These are phyloP conservation scores for Cosmopolites sordidus DNA, from an alignment of 2,888 invertebrate species.

Conservation along the genomic window DNA sequence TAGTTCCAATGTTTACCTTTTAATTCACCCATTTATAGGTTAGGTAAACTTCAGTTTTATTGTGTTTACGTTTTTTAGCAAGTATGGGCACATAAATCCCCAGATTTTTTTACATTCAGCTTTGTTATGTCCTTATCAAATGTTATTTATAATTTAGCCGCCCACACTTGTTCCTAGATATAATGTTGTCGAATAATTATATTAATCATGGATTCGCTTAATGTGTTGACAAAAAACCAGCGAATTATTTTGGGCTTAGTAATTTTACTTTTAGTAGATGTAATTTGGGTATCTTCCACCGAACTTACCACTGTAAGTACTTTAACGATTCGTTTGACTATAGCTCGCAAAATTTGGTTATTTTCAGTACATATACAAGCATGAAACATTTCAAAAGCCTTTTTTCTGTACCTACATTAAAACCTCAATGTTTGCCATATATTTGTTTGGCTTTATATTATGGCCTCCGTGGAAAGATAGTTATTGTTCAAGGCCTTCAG, in stretches of 20 bases:
- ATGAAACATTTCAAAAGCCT: conserved; percentile 85
- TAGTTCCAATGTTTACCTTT: not conserved
- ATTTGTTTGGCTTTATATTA: conserved; percentile 82
- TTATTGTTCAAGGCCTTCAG: conserved; percentile 55
- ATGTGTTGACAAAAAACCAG: conserved; percentile 61
- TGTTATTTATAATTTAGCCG: conserved; percentile 1
- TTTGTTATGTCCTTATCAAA: not conserved
- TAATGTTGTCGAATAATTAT: conserved; percentile 1
- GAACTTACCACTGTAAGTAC: conserved; percentile 82
- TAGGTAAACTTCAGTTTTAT: not conserved
- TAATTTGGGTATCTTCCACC: conserved; percentile 94
- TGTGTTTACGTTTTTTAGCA: not conserved
- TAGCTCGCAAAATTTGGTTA: not conserved
- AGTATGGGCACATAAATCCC: not conserved
- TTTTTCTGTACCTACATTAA: conserved; percentile 95
- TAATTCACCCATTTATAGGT: not conserved
- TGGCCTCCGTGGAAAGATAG: conserved; percentile 88
- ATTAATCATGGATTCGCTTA: conserved; percentile 14
- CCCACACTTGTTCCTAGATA: conserved; percentile 2
- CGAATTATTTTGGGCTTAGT: conserved; percentile 79
- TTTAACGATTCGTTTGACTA: conserved; percentile 23
- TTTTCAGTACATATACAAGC: conserved; percentile 77
- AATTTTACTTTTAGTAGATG: conserved; percentile 83
- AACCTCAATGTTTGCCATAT: conserved; percentile 89
- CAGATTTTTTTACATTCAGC: not conserved